phyloP scores from a whole-genome alignment of 2,797 vertebrate genomes.

The Enteromius trimaculatus region DNA sequence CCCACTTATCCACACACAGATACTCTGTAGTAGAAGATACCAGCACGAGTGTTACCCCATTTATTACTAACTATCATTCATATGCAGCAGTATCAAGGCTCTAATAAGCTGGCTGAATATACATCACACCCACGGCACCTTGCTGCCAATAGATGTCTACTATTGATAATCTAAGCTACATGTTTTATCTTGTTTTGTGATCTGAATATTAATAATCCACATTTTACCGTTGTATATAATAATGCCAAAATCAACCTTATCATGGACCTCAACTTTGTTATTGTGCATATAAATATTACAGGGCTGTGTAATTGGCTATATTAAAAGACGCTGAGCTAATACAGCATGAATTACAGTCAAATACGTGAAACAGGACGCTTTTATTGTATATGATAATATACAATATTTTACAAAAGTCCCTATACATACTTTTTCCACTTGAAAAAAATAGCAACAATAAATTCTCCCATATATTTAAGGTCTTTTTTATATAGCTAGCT shows the following conservation, averaged over 20 bases:
- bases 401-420: neutral
- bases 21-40: neutral
- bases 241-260: neutral
- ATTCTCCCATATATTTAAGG: neutral
- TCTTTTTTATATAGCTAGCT: neutral
- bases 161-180: neutral
- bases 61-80: neutral
- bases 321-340: neutral
- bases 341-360: neutral
- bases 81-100: neutral
- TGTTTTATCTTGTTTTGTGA: neutral
- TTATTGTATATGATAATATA: neutral
- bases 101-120: neutral
- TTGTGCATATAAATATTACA: neutral
- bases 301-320: neutral
- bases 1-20: constrained; percentile 18
- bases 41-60: constrained; percentile 2
- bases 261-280: neutral
- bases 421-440: neutral
- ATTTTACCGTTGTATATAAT: neutral
- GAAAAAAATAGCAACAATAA: neutral
- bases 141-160: neutral
- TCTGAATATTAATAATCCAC: constrained; percentile 3
- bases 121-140: neutral
- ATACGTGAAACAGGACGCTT: neutral